Conservation (phyloP, 2,113 vertebrate species). For the Rafetus swinhoei region DNA sequence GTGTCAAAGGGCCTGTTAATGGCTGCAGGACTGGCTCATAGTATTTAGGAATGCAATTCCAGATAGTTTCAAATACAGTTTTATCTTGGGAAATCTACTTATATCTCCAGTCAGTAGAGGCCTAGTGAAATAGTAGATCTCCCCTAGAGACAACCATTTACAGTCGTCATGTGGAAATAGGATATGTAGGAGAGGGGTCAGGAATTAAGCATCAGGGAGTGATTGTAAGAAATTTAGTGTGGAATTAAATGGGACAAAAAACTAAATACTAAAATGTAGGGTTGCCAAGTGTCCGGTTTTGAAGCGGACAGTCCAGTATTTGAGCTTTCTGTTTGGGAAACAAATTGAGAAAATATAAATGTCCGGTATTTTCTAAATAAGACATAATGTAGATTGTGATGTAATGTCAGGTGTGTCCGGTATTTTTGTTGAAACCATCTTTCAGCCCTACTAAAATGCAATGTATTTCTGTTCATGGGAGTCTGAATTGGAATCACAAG, state of each 20-base stretch:
- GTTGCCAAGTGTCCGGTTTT: no score
- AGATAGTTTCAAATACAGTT: not conserved
- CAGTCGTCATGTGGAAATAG: slow-evolving; percentile 30
- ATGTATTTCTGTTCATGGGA: not conserved
- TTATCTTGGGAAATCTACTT: slow-evolving; percentile 14
- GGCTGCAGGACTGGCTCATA: not conserved
- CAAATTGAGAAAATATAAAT: no score
- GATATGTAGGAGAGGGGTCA: not conserved
- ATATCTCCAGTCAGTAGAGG: not conserved
- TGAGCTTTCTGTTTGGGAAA: no score
- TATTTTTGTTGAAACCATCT: no score
- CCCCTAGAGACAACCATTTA: slow-evolving; percentile 11
- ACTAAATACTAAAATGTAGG: not conserved
- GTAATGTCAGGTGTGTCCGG: no score
- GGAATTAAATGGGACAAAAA: slow-evolving; percentile 36
- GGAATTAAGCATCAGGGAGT: slow-evolving; percentile 10
- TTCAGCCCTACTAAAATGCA: no score
- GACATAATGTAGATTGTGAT: no score
- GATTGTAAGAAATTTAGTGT: not conserved
- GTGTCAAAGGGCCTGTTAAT: not conserved
- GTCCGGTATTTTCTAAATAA: no score
- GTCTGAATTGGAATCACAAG: not conserved
- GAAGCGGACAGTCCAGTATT: no score
- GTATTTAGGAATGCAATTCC: not conserved
- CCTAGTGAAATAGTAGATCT: not conserved